Evolutionary conservation across 2,797 vertebrate genomes (phyloP), one percentile per base, ranked within the genome.

Genomic region (Percopsis omiscomaycus): DNA sequence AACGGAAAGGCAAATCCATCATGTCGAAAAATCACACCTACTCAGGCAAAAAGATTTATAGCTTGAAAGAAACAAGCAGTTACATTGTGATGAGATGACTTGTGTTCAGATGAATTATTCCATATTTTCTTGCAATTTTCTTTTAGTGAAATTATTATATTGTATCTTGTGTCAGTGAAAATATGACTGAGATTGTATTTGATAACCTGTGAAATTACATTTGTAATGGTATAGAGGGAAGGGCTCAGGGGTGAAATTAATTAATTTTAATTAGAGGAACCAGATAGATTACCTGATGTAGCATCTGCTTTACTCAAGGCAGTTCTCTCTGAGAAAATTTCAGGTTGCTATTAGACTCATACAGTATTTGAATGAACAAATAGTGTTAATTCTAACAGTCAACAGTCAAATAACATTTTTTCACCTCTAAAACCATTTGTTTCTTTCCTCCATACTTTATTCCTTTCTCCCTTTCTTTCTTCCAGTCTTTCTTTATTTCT

Each of bases 251-350:
- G 14, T 59, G 75, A 59, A 84, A 87, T 82, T 90, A 88, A 89
- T 90, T 79, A 79, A 73, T 64, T 81, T 82, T 88, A 84, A 91
- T 92, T 86, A 86, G 72, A 65, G 68, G 74, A 76, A 65, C 63
- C 74, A 78, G 57, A 55, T 72, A 66, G 66, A 77, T 78, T 79
- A 77, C 66, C 69, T 75, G 59, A 54, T 69, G 82, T 57, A 74
- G 81, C 89, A 90, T 90, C 89, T 92, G 89, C 65, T 51, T 64
- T 60, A 66, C 49, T 51, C 2, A 37, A 76, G 75, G 69, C 67
- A 63, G 73, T 42, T 69, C 61, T 74, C 61, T 80, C 68, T 64
- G 12, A 68, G 74, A 74, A 61, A 60, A 80, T 66, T 42, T 61
- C 59, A 78, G 64, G 68, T 22, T 70, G 11, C 47, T 5, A 5